A percentile compares a stretch with the other conserved stretches of the same genome.
These are phyloP conservation scores for Adelges cooleyi DNA, from an alignment of 1,140 invertebrate species.

Conservation along the genomic window DNA sequence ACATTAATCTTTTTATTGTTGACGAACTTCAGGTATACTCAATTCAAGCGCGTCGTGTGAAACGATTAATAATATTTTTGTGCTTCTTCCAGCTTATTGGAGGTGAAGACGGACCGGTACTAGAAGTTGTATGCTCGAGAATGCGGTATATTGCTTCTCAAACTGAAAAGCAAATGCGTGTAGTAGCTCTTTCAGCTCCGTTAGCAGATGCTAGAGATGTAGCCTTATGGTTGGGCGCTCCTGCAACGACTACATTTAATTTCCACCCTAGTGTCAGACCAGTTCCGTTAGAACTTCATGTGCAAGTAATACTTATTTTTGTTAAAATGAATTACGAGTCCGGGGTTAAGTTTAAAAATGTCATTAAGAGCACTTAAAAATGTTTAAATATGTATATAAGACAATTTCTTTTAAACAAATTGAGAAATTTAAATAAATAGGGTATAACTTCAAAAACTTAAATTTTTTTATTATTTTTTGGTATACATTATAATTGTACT, in stretches of 20 bases:
- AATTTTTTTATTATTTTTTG: too few species aligned
- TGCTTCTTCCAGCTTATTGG: slow-evolving; percentile 49
- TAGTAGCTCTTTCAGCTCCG: slow-evolving; percentile 89
- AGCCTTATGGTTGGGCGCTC: slow-evolving; percentile 92
- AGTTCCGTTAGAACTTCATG: slow-evolving; percentile 86
- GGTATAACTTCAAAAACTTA: too few species aligned
- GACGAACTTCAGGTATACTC: slow-evolving; percentile 78
- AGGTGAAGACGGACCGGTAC: slow-evolving; percentile 78
- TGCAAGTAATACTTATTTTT: slow-evolving; percentile 45
- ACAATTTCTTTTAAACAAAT: too few species aligned
- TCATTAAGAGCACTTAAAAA: too few species aligned
- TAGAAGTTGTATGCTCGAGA: slow-evolving; percentile 94
- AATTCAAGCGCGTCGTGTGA: too few species aligned
- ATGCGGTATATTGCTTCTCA: slow-evolving; percentile 97
- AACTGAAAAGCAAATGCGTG: slow-evolving; percentile 83
- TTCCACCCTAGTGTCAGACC: slow-evolving; percentile 97
- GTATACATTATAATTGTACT: too few species aligned
- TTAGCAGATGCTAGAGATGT: slow-evolving; percentile 91
- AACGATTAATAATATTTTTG: too few species aligned
- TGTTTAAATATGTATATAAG: too few species aligned
- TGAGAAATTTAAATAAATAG: too few species aligned
- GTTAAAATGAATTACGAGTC: too few species aligned
- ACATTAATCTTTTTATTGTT: slow-evolving; percentile 91
- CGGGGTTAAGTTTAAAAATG: too few species aligned
- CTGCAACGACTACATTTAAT: slow-evolving; percentile 87